Evolutionary conservation across 2,113 vertebrate genomes (phyloP), one percentile per base, ranked within the genome.

Genomic region (Rhinoderma darwinii): DNA sequence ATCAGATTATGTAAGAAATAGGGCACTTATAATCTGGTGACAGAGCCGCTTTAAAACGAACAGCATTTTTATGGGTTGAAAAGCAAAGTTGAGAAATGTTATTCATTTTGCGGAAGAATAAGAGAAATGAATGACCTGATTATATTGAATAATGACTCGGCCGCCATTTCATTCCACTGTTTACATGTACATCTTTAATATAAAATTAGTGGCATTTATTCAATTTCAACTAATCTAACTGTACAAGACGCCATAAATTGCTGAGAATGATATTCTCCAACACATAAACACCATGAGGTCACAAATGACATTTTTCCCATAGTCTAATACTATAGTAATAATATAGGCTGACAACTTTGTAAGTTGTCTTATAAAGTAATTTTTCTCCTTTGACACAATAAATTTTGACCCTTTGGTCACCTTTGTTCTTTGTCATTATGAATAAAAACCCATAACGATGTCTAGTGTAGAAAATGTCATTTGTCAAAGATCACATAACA

Each of bases 401-500:
- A 18, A 59, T 9, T 41, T 54, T 20, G 20, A 80, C 47, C 78
- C 78, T 61, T 81, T 81, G 35, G 54, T 56, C 54, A 41, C 22
- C 54, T 15, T 35, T 61, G 78, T 37, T 61, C 30, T 59, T 61
- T 81, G 35, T 61, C 54, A 81, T 61, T 61, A 61, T 61, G 32
- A 81, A 41, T 61, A 41, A 61, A 39, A 37, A n/a, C 35, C 32
- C 54, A 61, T 81, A 41, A 41, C 61, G 32, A 32, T 61, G 51
- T 41, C 78, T 7, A 59, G 54, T 81, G 78, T n/a, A 61, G 25
- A n/a, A 56, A 80, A 37, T 80, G 77, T 80, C 50, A 80, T 56
- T 80, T 80, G 77, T 78, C 76, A 78, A 50, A 78, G 44, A 51
- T 78, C 44, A 25, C 76, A 35, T 78, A 54, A 47, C 39, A 75